These are phyloP conservation scores for Numenius arquata DNA, from an alignment of 2,113 vertebrate genomes.

Conservation along the genomic window DNA sequence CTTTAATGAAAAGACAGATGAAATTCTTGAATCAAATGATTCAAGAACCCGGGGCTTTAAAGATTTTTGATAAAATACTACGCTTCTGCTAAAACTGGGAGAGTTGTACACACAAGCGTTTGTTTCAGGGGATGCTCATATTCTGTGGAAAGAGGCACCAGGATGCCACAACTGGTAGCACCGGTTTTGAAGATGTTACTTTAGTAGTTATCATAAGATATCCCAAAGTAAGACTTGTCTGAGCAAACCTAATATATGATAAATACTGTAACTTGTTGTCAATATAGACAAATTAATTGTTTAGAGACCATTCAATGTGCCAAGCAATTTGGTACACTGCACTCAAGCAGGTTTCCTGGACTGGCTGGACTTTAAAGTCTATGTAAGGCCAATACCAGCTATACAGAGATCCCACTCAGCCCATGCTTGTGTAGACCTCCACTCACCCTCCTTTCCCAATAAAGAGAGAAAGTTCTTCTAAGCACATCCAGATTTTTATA, in stretches of 20 bases:
- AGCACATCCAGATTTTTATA: background rate
- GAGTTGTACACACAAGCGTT: background rate
- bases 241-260: background rate
- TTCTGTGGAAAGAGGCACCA: background rate
- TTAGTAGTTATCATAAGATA: background rate
- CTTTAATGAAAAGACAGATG: background rate
- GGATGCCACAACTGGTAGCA: background rate
- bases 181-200: background rate
- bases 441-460: background rate
- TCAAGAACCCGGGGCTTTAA: background rate
- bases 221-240: background rate
- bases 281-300: background rate
- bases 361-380: background rate
- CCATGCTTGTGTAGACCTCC: background rate
- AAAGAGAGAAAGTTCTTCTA: background rate
- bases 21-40: background rate
- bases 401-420: background rate
- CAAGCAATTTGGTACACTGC: background rate
- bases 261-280: background rate
- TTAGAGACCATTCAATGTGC: background rate
- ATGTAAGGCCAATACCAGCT: accelerated
- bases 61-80: background rate
- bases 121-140: background rate
- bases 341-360: background rate
- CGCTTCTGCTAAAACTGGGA: background rate